Conservation (phyloP, 2,888 invertebrate species). For the Drosophila conformis region DNA sequence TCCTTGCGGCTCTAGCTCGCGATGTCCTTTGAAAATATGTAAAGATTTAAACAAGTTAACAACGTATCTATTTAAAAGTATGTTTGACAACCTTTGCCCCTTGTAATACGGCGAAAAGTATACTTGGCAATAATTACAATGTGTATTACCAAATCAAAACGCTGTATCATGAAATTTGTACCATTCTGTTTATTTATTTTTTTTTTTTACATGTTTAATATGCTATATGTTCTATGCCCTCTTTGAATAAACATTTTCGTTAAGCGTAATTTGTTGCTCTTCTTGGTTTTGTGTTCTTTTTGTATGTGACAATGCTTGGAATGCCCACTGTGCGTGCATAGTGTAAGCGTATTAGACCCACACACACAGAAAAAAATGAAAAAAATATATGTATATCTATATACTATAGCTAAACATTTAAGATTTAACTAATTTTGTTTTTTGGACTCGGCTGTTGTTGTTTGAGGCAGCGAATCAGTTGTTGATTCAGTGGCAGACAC, state of each 20-base stretch:
- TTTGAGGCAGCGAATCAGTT: not conserved
- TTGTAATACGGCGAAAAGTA: not conserved
- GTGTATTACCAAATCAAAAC: not conserved
- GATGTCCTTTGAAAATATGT: not conserved
- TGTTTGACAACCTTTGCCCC: not conserved
- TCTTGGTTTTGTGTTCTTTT: not conserved
- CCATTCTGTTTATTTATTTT: not conserved
- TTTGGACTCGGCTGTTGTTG: constrained; percentile 38
- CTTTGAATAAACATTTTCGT: constrained; percentile 23
- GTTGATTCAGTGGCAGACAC: not conserved
- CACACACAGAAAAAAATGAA: not conserved
- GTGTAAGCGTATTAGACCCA: not conserved
- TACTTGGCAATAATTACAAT: not conserved
- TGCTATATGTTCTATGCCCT: not conserved
- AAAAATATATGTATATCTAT: not conserved
- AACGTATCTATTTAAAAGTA: not conserved
- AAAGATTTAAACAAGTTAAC: not conserved
- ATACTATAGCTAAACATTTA: constrained; percentile 1
- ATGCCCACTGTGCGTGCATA: constrained; percentile 5
- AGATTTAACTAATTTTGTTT: constrained; percentile 44
- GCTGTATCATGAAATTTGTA: not conserved
- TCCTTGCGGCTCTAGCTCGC: not conserved
- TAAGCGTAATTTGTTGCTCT: constrained; percentile 40
- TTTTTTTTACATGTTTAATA: not conserved
- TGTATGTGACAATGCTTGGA: constrained; percentile 9